Conservation (phyloP, 1,140 invertebrate genomes). For the Scaptomyza graminum region DNA sequence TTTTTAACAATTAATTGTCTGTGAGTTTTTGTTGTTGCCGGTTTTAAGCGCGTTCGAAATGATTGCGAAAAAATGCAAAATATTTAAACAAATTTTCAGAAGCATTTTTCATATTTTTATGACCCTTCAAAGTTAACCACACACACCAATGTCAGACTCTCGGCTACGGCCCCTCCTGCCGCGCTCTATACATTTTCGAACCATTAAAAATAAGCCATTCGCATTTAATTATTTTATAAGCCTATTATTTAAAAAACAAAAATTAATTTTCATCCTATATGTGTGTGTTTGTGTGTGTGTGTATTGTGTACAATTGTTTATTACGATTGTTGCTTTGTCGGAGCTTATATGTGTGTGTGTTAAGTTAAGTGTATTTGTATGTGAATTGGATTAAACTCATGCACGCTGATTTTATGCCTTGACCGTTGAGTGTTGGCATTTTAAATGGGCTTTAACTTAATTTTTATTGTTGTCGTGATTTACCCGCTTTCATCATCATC, state of each 20-base stretch:
- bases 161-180: background rate
- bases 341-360: background rate
- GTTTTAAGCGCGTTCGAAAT: constrained; percentile 24
- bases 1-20: constrained; percentile 67
- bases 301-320: constrained; percentile 62
- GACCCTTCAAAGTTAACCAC: constrained; percentile 33
- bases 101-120: constrained; percentile 49
- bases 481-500: constrained; percentile 46
- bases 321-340: constrained; percentile 45
- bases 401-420: constrained; percentile 65
- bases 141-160: constrained; percentile 11
- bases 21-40: constrained; percentile 34
- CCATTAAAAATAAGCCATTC: constrained; percentile 42
- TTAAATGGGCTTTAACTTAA: constrained; percentile 74
- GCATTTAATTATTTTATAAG: constrained; percentile 73
- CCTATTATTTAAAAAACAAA: constrained; percentile 64
- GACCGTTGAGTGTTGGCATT: constrained; percentile 50
- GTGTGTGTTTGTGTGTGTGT: background rate
- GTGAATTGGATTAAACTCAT: constrained; percentile 62
- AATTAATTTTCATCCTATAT: constrained; percentile 61
- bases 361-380: constrained; percentile 20
- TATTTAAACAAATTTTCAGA: constrained; percentile 41
- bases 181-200: background rate
- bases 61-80: constrained; percentile 21
- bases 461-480: constrained; percentile 76